Base-by-base conservation (phyloP, 2,113 vertebrate genomes). In the Chaetodon auriga region DNA sequence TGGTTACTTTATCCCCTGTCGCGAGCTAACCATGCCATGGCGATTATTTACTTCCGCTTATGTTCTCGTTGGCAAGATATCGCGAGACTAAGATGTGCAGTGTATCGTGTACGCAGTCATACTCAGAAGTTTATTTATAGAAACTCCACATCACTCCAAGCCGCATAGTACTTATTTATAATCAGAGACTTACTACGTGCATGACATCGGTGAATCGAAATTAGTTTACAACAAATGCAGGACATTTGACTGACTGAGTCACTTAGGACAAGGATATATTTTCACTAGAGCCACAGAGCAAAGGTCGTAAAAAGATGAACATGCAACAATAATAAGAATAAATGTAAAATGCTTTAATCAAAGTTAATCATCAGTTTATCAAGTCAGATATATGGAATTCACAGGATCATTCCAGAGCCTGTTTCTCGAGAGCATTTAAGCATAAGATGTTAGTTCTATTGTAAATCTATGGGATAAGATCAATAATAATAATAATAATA, bases 31-130 rank as follows among this genome's bases (percentile, higher is more conserved):
- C 82, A 73, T 86, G 83, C 88, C 85, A 80, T 82, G 51, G 62
- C 46, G 80, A 92, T 35, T 93, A 93, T 94, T 94, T 94, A 94
- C 92, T 94, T 93, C 92, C 93, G 90, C 43, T 79, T 54, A 19
- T 81, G 23, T 21, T 91, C 82, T 65, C 90, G 87, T 89, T 61
- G 2, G 0, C 0, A 4, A 68, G 54, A 6, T 78, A 58, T 87
- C 92, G 90, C 90, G 92, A 89, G 85, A 89, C 7, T 0, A 2
- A 19, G 14, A 4, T 10, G 1, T 21, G 48, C 63, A 65, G 41
- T 7, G 4, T 64, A 12, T 7, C 0, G 4, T 45, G 43, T 45
- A 45, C 8, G 11, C 8, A 48, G 13, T 14, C 46, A 0, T 48
- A 48, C 43, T 11, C 43, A 45, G 1, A 48, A 60, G 3, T 18